Base-by-base conservation (phyloP, 2,888 invertebrate genomes). In the Parochlus steinenii region DNA sequence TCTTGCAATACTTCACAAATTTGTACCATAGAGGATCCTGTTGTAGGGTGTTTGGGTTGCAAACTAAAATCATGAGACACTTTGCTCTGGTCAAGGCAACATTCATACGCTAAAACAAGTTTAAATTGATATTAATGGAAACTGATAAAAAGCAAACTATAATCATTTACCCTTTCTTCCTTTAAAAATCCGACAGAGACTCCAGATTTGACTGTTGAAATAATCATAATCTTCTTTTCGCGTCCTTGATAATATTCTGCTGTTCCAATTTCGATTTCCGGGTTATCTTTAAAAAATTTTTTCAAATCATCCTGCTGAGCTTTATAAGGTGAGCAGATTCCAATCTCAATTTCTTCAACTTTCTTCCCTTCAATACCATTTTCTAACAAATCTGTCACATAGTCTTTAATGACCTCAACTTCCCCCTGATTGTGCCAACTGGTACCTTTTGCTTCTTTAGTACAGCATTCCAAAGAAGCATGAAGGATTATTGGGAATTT, bases 201-300 rank as follows among this genome's bases (percentile, higher is more conserved):
- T 3, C 2, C 10, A 6, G 78, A 75, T 19, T 87, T 64, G 7
- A 82, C 89, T 1, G 83, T 83, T 1, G 81, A 75, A 33, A 87
- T 69, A 6, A 90, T 72, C 30, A 90, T 79, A 3, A 83, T 70
- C 7, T 73, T 62, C 49, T 78, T 76, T 55, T 90, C 89, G 42
- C 80, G 77, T 1, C 89, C 89, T 55, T 89, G 89, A 55, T 85
- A 89, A 23, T 75, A 70, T 55, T 90, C 89, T 2, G 85, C 82
- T 0, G 87, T 80, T 1, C 87, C 89, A 31, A 78, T 72, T 46
- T 72, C 70, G 5, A 81, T 61, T 4, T 63, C 51, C 41, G 45
- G 45, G 46, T 47, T 52, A 16, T 30, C 8, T 16, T 6, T 3
- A 7, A 30, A 16, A 10, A 7, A 19, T 30, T 20, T 8, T 6